Conservation (phyloP, 2,113 vertebrate genomes). For the Diglossa brunneiventris region DNA sequence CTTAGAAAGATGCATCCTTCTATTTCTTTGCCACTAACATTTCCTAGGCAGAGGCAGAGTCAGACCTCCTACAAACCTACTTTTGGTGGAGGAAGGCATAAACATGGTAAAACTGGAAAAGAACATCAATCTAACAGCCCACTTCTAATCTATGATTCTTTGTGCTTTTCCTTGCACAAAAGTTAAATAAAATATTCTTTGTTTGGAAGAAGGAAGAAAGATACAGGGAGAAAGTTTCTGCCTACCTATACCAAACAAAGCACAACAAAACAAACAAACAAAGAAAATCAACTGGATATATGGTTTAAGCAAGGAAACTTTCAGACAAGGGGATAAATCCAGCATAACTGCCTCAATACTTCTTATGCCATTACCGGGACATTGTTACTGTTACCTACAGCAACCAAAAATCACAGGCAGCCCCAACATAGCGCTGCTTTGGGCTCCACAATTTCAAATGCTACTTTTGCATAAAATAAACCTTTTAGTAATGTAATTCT, state of each 20-base stretch:
- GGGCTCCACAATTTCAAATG: not conserved
- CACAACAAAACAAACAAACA: not conserved
- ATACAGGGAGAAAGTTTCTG: not conserved
- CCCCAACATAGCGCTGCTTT: not conserved
- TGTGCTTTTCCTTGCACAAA: not conserved
- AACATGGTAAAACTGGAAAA: not conserved
- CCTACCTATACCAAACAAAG: not conserved
- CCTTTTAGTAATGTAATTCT: accelerated
- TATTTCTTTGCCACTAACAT: not conserved
- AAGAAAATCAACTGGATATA: not conserved
- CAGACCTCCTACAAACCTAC: not conserved
- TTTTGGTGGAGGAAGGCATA: not conserved
- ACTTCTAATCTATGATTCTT: not conserved
- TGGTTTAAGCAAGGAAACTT: not conserved
- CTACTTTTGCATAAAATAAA: not conserved
- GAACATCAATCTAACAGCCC: not conserved
- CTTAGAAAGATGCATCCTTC: not conserved
- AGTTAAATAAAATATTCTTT: not conserved
- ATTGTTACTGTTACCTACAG: not conserved
- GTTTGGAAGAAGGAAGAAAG: not conserved
- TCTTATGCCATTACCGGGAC: no score
- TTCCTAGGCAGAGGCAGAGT: not conserved
- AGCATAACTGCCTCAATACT: not conserved
- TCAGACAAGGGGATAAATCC: not conserved
- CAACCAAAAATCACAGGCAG: not conserved